These are phyloP conservation scores for Lasiommata megera DNA, from an alignment of 2,888 invertebrate species.

Conservation along the genomic window DNA sequence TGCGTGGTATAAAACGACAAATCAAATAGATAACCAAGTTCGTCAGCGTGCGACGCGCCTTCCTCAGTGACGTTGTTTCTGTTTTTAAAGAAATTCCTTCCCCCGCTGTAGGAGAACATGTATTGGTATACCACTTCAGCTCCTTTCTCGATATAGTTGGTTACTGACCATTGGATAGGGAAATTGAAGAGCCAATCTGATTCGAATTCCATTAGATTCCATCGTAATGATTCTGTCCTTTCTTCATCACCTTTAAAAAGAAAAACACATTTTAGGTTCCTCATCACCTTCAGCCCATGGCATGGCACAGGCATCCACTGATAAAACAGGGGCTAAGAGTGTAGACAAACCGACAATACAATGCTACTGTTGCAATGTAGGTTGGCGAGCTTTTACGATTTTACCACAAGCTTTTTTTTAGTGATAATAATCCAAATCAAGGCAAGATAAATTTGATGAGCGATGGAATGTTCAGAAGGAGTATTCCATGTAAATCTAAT, in stretches of 20 bases:
- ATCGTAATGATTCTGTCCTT: constrained; percentile 35
- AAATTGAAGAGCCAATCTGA: constrained; percentile 43
- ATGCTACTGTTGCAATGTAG: too few species aligned
- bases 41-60: constrained; percentile 53
- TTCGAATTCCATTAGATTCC: constrained; percentile 42
- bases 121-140: constrained; percentile 46
- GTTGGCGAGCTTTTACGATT: too few species aligned
- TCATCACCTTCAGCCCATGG: too few species aligned
- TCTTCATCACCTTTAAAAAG: constrained; percentile 27
- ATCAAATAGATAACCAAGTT: constrained; percentile 53
- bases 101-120: constrained; percentile 47
- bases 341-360: too few species aligned
- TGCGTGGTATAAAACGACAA: constrained; percentile 28
- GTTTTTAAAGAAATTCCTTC: constrained; percentile 34
- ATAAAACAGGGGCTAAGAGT: too few species aligned
- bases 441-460: too few species aligned
- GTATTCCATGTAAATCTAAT: too few species aligned
- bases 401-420: too few species aligned
- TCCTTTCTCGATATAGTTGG: constrained; percentile 40
- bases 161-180: constrained; percentile 46
- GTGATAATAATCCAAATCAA: too few species aligned
- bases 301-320: too few species aligned
- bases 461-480: too few species aligned
- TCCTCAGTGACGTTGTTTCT: constrained; percentile 32
- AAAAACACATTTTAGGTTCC: neutral